A percentile compares a stretch with the other conserved stretches of the same genome.
phyloP scores from a whole-genome alignment of 92 coral and sea anemone genomes.

The Scolanthus callimorphus region DNA sequence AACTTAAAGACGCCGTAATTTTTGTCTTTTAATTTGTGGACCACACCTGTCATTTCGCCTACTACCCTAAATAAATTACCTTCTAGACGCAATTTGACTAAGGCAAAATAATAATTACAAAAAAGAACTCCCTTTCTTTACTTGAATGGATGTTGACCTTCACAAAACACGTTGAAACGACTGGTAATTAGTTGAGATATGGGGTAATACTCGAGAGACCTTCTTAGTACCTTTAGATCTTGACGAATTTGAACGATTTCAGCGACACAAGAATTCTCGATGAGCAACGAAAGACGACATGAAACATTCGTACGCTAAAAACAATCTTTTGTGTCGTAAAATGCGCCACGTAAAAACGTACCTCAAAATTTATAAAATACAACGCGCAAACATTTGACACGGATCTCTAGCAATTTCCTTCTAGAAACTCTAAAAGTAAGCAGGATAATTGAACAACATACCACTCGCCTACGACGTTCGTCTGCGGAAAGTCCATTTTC shows the following conservation, averaged over 20 bases:
- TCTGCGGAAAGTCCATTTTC: slow-evolving; percentile 32
- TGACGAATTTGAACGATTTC: neutral
- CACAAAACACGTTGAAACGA: neutral
- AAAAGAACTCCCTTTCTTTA: slow-evolving; percentile 1
- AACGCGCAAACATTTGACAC: neutral
- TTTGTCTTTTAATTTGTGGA: neutral
- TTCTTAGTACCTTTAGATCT: neutral
- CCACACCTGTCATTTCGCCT: neutral
- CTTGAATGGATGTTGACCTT: neutral
- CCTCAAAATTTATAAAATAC: neutral
- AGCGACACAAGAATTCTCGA: neutral
- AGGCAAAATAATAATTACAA: neutral
- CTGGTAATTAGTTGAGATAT: neutral
- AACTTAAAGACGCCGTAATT: neutral
- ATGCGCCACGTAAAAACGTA: too few relatives aligned
- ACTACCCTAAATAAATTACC: slow-evolving; percentile 1
- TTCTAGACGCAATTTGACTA: slow-evolving; percentile 1
- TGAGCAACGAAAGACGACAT: neutral
- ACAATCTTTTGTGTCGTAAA: too few relatives aligned
- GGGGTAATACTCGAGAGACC: neutral
- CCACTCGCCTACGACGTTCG: slow-evolving; percentile 30
- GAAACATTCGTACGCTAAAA: too few relatives aligned
- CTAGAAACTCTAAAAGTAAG: neutral
- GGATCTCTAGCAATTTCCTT: neutral
- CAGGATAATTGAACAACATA: slow-evolving; percentile 16